Evolutionary conservation across 2,888 invertebrate species (phyloP).

Genomic region (Stenotaenia linearis): DNA sequence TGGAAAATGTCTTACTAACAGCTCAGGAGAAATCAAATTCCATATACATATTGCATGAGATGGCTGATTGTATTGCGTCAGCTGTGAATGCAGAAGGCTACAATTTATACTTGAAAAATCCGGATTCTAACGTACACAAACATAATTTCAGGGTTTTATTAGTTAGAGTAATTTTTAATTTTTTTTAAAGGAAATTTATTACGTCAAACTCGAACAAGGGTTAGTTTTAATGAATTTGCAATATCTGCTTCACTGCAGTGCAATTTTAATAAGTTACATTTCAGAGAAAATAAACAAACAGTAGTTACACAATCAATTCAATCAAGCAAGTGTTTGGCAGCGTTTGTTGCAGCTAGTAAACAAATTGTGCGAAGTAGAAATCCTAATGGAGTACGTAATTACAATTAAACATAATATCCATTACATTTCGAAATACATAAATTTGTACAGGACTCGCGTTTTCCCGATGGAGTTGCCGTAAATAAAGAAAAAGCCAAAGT

Average conservation of each 20-base stretch:
- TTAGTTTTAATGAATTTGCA: background rate
- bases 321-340: slow-evolving; percentile 44
- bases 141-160: background rate
- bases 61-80: slow-evolving; percentile 60
- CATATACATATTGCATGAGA: slow-evolving; percentile 60
- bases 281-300: slow-evolving; percentile 32
- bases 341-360: slow-evolving; percentile 46
- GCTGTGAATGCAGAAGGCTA: slow-evolving; percentile 63
- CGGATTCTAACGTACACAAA: slow-evolving; percentile 42
- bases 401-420: background rate
- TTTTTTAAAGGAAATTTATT: slow-evolving; percentile 37
- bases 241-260: slow-evolving; percentile 30
- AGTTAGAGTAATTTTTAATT: background rate
- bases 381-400: background rate
- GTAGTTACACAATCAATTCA: slow-evolving; percentile 37
- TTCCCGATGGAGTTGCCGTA: slow-evolving; percentile 50
- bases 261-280: background rate
- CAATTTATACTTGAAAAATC: slow-evolving; percentile 57
- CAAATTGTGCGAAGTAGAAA: slow-evolving; percentile 42
- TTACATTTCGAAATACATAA: background rate
- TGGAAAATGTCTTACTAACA: slow-evolving; percentile 58
- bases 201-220: slow-evolving; percentile 35
- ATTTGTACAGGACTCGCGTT: slow-evolving; percentile 50
- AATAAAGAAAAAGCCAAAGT: slow-evolving; percentile 42
- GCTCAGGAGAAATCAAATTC: slow-evolving; percentile 57